Conservation (phyloP, 2,113 vertebrate genomes). For the Pipra filicauda region DNA sequence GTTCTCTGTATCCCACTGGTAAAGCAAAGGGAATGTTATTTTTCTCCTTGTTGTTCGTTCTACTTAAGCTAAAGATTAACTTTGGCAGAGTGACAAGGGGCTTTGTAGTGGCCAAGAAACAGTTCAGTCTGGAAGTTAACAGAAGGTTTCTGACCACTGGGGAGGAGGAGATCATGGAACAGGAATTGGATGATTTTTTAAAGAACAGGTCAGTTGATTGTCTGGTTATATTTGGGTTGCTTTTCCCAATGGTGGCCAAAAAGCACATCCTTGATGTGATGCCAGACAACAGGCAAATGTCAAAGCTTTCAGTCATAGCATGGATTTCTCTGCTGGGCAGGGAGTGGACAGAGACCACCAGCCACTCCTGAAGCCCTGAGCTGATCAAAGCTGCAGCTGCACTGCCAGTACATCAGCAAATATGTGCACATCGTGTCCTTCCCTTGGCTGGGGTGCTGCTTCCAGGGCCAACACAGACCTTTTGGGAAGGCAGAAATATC, state of each 20-base stretch:
- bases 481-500: neutral
- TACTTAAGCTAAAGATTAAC: neutral
- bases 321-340: neutral
- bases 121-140: neutral
- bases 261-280: neutral
- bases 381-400: neutral
- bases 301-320: neutral
- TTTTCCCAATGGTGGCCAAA: neutral
- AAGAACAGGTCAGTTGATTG: neutral
- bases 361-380: neutral
- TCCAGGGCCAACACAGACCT: neutral
- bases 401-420: neutral
- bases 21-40: neutral
- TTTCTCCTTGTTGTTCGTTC: neutral
- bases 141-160: neutral
- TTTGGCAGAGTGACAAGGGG: neutral
- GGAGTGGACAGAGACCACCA: neutral
- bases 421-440: rapidly evolving
- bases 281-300: neutral
- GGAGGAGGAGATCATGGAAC: neutral
- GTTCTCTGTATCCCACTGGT: neutral
- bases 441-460: neutral
- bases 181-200: neutral
- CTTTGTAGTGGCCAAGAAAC: neutral
- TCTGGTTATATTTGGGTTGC: neutral